phyloP scores from a whole-genome alignment of 1,140 invertebrate genomes.

The Leptoteleia sp. region DNA sequence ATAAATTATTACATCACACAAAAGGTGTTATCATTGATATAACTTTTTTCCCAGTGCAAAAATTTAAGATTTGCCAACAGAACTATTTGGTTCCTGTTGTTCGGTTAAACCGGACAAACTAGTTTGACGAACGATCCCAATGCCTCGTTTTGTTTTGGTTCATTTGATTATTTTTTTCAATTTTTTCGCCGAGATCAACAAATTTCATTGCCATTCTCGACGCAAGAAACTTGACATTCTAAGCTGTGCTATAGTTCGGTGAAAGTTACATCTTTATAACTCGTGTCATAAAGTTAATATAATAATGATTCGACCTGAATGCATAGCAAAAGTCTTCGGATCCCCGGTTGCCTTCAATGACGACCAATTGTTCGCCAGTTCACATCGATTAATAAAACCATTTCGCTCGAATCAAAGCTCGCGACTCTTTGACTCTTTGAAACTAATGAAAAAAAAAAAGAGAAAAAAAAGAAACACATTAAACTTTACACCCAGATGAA shows the following conservation, averaged over 20 bases:
- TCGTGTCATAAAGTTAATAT: slow-evolving; percentile 47
- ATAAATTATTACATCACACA: no score
- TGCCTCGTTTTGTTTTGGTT: not conserved
- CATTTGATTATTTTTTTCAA: no score
- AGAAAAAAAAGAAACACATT: no score
- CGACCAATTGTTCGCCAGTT: not conserved
- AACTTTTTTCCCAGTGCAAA: no score
- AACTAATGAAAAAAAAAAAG: no score
- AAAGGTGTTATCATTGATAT: no score
- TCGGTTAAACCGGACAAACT: slow-evolving; percentile 1
- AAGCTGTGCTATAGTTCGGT: slow-evolving; percentile 34
- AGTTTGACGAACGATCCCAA: not conserved
- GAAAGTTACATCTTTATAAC: slow-evolving; percentile 48
- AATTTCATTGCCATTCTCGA: slow-evolving; percentile 11
- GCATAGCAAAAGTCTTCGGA: slow-evolving; percentile 8
- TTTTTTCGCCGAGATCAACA: no score
- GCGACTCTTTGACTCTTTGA: no score
- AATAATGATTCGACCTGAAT: slow-evolving; percentile 51
- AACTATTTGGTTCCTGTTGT: no score
- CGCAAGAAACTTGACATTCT: slow-evolving; percentile 14
- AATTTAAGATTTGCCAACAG: no score
- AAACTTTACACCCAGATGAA: no score
- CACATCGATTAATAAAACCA: not conserved
- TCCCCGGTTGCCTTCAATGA: not conserved
- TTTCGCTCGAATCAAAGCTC: not conserved